Conservation (phyloP, 2,113 vertebrate species). For the Malurus elegans region DNA sequence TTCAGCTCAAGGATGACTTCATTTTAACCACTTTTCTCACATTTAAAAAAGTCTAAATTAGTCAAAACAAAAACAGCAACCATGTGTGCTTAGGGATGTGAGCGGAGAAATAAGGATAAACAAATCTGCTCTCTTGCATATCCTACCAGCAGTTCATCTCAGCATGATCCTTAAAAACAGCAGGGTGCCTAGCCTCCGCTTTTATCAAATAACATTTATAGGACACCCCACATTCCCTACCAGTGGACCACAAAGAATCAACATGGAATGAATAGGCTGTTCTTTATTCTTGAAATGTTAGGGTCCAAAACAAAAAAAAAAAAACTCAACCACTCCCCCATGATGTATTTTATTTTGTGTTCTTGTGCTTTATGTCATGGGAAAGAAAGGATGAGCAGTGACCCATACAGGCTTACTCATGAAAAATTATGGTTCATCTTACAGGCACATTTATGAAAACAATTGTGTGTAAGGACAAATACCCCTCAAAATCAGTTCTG, state of each 20-base stretch:
- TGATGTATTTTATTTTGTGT: background rate
- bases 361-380: constrained; percentile 25
- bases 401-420: background rate
- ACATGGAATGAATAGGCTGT: constrained; percentile 3
- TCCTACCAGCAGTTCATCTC: constrained; percentile 30
- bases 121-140: constrained; percentile 36
- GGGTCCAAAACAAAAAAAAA: background rate
- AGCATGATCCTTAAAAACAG: constrained; percentile 48
- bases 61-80: constrained; percentile 73
- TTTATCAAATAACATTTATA: constrained; percentile 56
- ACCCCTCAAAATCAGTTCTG: background rate
- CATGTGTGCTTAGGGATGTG: constrained; percentile 61
- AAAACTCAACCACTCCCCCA: no score
- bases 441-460: background rate
- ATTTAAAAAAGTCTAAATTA: constrained; percentile 64
- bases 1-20: constrained; percentile 34
- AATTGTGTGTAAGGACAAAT: background rate
- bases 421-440: background rate
- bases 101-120: constrained; percentile 50
- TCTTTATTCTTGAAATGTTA: constrained; percentile 46
- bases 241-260: constrained; percentile 28
- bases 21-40: constrained; percentile 64
- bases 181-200: constrained; percentile 32
- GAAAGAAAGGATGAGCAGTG: constrained; percentile 47
- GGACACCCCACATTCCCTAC: background rate